A percentile compares a stretch with the other conserved stretches of the same genome.
Conservation (phyloP, 2,113 vertebrate species). For the Drymodes brunneopygia region DNA sequence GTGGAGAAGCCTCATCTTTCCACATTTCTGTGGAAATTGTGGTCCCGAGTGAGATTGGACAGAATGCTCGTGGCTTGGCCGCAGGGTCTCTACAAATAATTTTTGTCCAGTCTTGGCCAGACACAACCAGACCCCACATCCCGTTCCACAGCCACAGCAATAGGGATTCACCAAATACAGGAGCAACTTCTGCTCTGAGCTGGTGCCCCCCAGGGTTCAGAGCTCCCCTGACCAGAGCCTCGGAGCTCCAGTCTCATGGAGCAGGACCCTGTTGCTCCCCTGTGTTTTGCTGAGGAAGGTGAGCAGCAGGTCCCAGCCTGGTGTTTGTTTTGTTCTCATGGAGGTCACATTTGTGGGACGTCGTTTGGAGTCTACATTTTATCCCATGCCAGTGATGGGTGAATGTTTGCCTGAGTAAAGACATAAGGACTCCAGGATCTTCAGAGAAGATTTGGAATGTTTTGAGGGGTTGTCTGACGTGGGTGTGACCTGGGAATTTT, state of each 20-base stretch:
- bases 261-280: background rate
- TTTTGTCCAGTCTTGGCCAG: background rate
- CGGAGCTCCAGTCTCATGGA: background rate
- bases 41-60: background rate
- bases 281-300: background rate
- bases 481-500: background rate
- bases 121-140: background rate
- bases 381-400: rapidly evolving
- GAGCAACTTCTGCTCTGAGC: background rate
- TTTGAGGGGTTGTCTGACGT: rapidly evolving
- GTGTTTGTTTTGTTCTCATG: rapidly evolving
- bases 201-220: background rate
- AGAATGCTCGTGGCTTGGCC: background rate
- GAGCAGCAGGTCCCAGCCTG: background rate
- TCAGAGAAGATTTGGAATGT: background rate
- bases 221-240: background rate
- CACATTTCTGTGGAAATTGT: background rate
- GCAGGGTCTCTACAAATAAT: background rate
- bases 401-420: background rate
- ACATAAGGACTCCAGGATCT: background rate
- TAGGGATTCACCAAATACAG: background rate
- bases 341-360: background rate
- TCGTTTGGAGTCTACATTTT: background rate
- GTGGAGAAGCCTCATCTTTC: background rate
- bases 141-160: background rate